A percentile compares a stretch with the other conserved stretches of the same genome.
Conservation (phyloP, 2,797 vertebrate species). For the Pantherophis alleghaniensis region DNA sequence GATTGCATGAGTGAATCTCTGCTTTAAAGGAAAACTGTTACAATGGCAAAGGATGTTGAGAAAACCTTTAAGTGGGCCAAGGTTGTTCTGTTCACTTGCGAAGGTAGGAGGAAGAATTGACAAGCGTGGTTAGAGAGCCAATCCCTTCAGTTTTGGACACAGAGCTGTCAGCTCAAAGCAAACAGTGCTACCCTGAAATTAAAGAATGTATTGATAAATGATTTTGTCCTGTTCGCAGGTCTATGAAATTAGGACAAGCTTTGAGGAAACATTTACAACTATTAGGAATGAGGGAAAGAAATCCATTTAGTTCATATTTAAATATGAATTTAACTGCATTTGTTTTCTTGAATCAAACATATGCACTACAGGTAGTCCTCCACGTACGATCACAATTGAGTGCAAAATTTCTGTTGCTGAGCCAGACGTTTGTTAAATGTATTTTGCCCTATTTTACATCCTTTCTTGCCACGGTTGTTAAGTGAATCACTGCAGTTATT, state of each 20-base stretch:
- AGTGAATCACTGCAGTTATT: not conserved
- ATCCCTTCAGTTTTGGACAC: not conserved
- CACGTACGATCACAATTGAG: not conserved
- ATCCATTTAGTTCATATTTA: not conserved
- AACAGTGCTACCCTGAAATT: not conserved
- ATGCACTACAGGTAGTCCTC: not conserved
- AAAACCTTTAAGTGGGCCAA: conserved; percentile 13
- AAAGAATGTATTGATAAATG: not conserved
- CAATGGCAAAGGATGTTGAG: not conserved
- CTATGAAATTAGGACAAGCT: not conserved
- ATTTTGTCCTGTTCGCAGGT: not conserved
- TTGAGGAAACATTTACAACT: not conserved
- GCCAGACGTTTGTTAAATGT: not conserved
- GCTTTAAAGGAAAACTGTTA: conserved; percentile 26
- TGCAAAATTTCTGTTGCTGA: not conserved
- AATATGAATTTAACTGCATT: not conserved
- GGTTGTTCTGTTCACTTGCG: not conserved
- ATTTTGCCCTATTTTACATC: not conserved
- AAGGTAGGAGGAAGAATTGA: not conserved
- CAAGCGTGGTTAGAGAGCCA: not conserved
- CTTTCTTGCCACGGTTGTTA: not conserved
- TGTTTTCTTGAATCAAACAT: not conserved
- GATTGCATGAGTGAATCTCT: conserved; percentile 16
- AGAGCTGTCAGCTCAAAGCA: not conserved
- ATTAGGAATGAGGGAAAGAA: not conserved